phyloP scores from a whole-genome alignment of 2,888 invertebrate genomes.

The Drosophila ochracea region DNA sequence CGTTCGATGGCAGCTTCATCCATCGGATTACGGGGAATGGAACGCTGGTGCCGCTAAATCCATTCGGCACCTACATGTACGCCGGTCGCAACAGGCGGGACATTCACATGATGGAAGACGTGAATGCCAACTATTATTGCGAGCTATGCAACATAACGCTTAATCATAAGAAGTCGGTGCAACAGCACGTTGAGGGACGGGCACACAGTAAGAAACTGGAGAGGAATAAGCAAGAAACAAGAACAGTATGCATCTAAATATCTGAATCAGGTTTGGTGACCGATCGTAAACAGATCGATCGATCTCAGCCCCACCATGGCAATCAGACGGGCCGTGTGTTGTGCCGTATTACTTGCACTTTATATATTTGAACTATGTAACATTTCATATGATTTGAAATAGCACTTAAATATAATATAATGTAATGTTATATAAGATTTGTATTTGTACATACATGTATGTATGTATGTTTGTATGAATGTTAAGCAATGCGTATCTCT shows the following conservation, averaged over 20 bases:
- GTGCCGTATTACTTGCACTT: slow-evolving; percentile 58
- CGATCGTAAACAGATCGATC: neutral
- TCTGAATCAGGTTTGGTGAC: neutral
- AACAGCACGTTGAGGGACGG: slow-evolving; percentile 68
- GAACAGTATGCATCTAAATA: neutral
- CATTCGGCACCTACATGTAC: slow-evolving; percentile 32
- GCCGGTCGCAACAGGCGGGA: slow-evolving; percentile 20
- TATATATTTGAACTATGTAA: slow-evolving; percentile 59
- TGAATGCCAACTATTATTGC: slow-evolving; percentile 56
- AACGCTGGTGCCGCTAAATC: slow-evolving; percentile 50
- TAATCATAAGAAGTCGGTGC: slow-evolving; percentile 68
- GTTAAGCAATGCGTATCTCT: neutral
- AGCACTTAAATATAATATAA: slow-evolving; percentile 37
- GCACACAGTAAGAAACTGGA: slow-evolving; percentile 51
- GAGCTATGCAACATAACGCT: slow-evolving; percentile 61
- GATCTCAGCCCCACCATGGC: slow-evolving; percentile 6
- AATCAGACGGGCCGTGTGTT: slow-evolving; percentile 36
- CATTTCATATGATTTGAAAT: slow-evolving; percentile 48
- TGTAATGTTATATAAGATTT: neutral
- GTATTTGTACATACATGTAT: slow-evolving; percentile 16
- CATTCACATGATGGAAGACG: slow-evolving; percentile 25
- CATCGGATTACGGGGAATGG: slow-evolving; percentile 55
- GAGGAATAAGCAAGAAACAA: neutral
- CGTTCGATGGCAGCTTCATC: slow-evolving; percentile 51
- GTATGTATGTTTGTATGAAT: neutral